Evolutionary conservation across 2,797 vertebrate species (phyloP).

Genomic region (Scyliorhinus canicula): DNA sequence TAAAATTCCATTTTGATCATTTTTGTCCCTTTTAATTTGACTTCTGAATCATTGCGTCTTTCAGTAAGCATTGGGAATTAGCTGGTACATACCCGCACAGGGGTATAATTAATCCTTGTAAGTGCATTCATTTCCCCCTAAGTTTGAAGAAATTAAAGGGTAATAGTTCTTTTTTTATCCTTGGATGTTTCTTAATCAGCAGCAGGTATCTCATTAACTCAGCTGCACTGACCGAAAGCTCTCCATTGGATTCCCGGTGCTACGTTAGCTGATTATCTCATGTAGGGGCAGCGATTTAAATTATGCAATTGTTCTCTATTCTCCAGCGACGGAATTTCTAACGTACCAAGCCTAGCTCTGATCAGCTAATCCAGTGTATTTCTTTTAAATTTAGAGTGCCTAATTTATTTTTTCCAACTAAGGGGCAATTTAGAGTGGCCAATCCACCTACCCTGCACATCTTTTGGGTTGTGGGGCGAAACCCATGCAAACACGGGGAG

Average conservation of each 20-base stretch:
- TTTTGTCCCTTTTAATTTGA: conserved; percentile 16
- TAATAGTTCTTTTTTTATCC: background rate
- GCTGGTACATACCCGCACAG: background rate
- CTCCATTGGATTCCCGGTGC: background rate
- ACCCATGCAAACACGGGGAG: no score
- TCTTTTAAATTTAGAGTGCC: no score
- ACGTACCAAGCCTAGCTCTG: background rate
- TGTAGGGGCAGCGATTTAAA: background rate
- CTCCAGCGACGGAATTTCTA: background rate
- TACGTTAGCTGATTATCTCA: background rate
- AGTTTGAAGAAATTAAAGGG: background rate
- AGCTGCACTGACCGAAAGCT: background rate
- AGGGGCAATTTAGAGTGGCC: no score
- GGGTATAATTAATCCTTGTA: conserved; percentile 10
- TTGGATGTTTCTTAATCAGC: background rate
- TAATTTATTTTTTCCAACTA: no score
- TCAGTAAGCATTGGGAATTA: background rate
- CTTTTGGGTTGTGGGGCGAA: no score
- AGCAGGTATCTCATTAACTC: background rate
- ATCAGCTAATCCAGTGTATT: background rate
- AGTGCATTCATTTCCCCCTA: background rate
- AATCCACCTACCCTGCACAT: no score
- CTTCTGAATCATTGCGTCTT: background rate
- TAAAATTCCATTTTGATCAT: background rate
- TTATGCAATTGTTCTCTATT: background rate